A percentile compares a stretch with the other conserved stretches of the same genome.
These are phyloP conservation scores for Trissolcus brochymenae DNA, from an alignment of 2,888 invertebrate genomes.

Conservation along the genomic window DNA sequence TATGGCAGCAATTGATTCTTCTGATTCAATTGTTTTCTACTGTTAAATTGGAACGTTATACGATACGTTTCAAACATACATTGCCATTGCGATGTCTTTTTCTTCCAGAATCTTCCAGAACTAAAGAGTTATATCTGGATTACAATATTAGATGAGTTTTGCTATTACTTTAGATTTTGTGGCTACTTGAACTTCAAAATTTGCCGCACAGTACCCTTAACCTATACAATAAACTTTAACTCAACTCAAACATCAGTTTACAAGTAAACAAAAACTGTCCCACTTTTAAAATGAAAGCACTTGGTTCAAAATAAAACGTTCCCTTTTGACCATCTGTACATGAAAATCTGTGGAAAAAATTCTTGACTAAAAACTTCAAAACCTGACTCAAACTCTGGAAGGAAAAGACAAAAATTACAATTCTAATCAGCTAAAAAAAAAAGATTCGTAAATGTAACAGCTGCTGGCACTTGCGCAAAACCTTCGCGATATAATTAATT, in stretches of 20 bases:
- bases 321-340: not conserved
- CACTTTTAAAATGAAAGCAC: no score
- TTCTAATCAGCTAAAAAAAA: not conserved
- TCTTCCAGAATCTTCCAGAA: no score
- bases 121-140: constrained; percentile 19
- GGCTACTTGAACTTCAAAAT: constrained; percentile 3
- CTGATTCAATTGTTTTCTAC: no score
- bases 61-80: no score
- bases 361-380: no score
- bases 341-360: not conserved
- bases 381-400: no score
- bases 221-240: no score
- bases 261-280: no score
- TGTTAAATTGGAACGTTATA: no score
- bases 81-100: no score
- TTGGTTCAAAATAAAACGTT: not conserved
- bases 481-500: constrained; percentile 24
- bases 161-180: constrained; percentile 11
- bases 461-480: constrained; percentile 5
- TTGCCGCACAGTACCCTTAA: not conserved
- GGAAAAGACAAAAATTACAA: not conserved
- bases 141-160: constrained; percentile 22
- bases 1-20: no score
- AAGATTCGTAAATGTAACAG: constrained; percentile 6
- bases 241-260: no score